phyloP scores from a whole-genome alignment of 2,797 vertebrate species.

The Furcifer pardalis region DNA sequence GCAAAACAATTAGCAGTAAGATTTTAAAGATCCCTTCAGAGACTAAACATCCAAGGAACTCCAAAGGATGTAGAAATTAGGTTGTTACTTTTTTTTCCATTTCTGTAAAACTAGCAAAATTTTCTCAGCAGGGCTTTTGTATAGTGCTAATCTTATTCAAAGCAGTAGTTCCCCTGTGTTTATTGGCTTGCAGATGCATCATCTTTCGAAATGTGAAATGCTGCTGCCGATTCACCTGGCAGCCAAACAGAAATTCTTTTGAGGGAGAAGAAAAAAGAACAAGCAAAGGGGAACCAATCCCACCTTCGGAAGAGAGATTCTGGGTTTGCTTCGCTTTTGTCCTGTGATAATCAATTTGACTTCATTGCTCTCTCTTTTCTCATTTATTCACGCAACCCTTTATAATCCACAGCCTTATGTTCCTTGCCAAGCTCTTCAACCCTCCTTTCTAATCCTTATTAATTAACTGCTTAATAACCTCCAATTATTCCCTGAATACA shows the following conservation, averaged over 20 bases:
- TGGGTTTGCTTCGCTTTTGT: conserved; percentile 29
- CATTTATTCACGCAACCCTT: conserved; percentile 33
- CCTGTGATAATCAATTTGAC: conserved; percentile 8
- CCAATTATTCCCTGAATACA: conserved; percentile 52
- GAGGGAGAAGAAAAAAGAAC: not conserved
- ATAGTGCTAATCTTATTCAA: not conserved
- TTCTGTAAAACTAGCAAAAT: not conserved
- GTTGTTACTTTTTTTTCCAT: not conserved
- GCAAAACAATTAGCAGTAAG: not conserved
- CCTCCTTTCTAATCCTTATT: conserved; percentile 52
- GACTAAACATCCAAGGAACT: not conserved
- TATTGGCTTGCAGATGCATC: not conserved
- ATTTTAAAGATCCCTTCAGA: not conserved
- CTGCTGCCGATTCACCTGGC: not conserved
- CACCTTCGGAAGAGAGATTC: not conserved
- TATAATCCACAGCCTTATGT: conserved; percentile 12
- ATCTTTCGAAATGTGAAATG: conserved; percentile 8
- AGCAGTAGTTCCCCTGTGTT: not conserved
- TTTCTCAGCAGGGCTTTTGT: not conserved
- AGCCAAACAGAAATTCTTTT: conserved; percentile 19
- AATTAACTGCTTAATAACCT: conserved; percentile 59
- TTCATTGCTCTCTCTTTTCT: conserved; percentile 35
- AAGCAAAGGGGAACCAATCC: not conserved
- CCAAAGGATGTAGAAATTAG: not conserved
- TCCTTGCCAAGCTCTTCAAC: conserved; percentile 39